phyloP scores from a whole-genome alignment of 2,888 invertebrate genomes.

The Phyto melanocephala region DNA sequence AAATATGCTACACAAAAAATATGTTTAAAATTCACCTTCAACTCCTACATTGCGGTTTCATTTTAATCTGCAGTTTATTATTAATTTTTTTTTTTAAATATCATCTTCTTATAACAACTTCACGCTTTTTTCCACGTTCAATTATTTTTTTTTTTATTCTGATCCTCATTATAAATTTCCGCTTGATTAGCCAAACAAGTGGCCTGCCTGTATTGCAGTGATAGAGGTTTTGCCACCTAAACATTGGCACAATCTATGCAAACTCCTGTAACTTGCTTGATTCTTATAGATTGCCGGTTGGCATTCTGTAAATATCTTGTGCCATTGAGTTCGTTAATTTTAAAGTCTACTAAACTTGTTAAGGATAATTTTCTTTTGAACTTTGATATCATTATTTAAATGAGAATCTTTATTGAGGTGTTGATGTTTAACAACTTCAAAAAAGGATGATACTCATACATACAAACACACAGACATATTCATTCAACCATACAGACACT shows the following conservation, averaged over 20 bases:
- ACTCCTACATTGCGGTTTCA: conserved; percentile 1
- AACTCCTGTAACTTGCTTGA: not conserved
- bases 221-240: conserved; percentile 23
- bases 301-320: conserved; percentile 27
- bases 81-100: conserved; percentile 4
- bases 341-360: conserved; percentile 62
- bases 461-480: not conserved
- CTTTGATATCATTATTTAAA: conserved; percentile 64
- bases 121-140: conserved; percentile 18
- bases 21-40: not conserved
- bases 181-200: conserved; percentile 70
- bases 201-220: conserved; percentile 62
- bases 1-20: not conserved
- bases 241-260: conserved; percentile 7
- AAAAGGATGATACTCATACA: conserved; percentile 47
- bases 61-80: conserved; percentile 26
- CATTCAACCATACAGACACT: not conserved
- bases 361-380: conserved; percentile 61
- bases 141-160: conserved; percentile 25
- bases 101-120: conserved; percentile 30
- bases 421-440: conserved; percentile 63
- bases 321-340: conserved; percentile 60
- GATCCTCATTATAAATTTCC: conserved; percentile 68
- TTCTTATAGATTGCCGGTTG: not conserved
- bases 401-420: conserved; percentile 64